Conservation (phyloP, 2,113 vertebrate species). For the Paedocypris sp. region DNA sequence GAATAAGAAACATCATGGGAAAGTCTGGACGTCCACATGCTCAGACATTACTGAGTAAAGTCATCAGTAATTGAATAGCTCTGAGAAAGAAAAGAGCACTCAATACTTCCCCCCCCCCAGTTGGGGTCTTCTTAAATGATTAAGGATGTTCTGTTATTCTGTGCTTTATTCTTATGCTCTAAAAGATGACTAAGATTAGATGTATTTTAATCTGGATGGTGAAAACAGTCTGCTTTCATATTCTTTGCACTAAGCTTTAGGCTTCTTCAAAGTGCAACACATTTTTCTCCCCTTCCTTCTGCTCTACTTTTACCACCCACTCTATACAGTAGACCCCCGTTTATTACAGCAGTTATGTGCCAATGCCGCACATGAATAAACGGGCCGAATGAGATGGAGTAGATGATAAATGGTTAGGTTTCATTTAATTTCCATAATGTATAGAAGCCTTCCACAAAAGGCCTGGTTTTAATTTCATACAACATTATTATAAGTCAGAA, state of each 20-base stretch:
- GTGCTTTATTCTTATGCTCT: slow-evolving; percentile 37
- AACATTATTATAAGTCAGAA: too few species aligned
- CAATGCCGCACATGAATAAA: too few species aligned
- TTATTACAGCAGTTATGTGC: too few species aligned
- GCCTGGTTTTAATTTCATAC: too few species aligned
- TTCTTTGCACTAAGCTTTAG: neutral
- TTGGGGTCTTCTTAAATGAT: slow-evolving; percentile 61
- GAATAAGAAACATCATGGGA: neutral
- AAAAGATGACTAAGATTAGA: slow-evolving; percentile 51
- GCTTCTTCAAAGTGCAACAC: neutral
- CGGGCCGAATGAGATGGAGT: too few species aligned
- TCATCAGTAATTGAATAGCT: slow-evolving; percentile 58
- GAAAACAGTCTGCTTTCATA: slow-evolving; percentile 44
- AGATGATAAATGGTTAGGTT: too few species aligned
- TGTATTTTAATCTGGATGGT: slow-evolving; percentile 45
- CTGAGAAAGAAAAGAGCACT: slow-evolving; percentile 64
- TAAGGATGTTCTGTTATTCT: slow-evolving; percentile 60
- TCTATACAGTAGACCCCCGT: too few species aligned
- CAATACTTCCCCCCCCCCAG: slow-evolving; percentile 54
- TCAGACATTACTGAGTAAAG: slow-evolving; percentile 51
- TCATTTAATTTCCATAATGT: too few species aligned
- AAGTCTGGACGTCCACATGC: slow-evolving; percentile 36
- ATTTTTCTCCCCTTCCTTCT: neutral
- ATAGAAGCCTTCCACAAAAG: too few species aligned
- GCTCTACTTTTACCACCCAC: neutral